Evolutionary conservation across 2,888 invertebrate species (phyloP), one percentile per base, ranked within the genome.

Genomic region (Tenthredo scrophulariae): DNA sequence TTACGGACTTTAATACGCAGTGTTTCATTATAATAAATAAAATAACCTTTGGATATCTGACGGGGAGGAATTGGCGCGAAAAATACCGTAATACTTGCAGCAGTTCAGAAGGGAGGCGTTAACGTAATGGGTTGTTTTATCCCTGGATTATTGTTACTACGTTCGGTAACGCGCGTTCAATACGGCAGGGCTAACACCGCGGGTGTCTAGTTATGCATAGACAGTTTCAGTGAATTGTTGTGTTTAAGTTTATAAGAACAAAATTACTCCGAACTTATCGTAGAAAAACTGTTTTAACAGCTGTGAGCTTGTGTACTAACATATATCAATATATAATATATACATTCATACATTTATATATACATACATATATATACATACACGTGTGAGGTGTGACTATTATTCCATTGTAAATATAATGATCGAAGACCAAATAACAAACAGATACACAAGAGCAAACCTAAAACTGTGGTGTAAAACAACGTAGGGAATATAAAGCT

Each of bases 21-120:
- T n/a, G 6, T 6, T 18, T 50, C n/a, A 6, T 5, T 15, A 1
- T 6, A n/a, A 1, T 50, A 50, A 50, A 50, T 50, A 50, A 50
- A n/a, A 50, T n/a, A 50, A 50, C 18, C 1, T 50, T 62, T 10
- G 13, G 6, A 70, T 70, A 33, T n/a, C 22, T 40, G 40, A 74
- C 40, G 15, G 5, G 15, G 5, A 13, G n/a, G 10, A 74, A 50
- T 77, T 54, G 77, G 77, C 77, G 77, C 77, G 74, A 74, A 74
- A 46, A 74, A 43, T n/a, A 40, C 43, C 40, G 40, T 18, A 40
- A 4, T 74, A 74, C 4, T 3, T 13, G 26, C 13, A 9, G 13
- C 10, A 0, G 26, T 5, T n/a, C 4, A 46, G 13, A 10, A 43
- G 22, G 43, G 43, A 26, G 43, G 74, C 43, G 74, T 5, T 26